Evolutionary conservation across 2,797 vertebrate species (phyloP).

Genomic region (Sebastes dallii): DNA sequence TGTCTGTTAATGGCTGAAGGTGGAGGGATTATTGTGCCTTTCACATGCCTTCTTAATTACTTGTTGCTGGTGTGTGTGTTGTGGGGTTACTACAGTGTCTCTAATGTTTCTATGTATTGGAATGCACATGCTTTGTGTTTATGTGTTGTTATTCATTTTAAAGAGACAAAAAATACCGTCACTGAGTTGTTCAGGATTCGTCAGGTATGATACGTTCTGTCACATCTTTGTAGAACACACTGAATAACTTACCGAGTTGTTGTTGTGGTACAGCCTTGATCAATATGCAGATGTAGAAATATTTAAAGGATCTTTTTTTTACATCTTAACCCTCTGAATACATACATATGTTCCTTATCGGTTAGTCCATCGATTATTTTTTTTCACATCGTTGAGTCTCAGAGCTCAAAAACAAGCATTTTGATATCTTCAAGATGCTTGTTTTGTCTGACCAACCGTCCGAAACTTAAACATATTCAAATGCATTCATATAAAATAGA

Average conservation of each 20-base stretch:
- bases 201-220: not conserved
- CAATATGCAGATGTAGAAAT: not conserved
- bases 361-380: not conserved
- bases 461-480: not conserved
- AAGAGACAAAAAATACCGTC: not conserved
- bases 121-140: not conserved
- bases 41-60: conserved; percentile 64
- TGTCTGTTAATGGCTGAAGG: conserved; percentile 50
- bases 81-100: conserved; percentile 27
- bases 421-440: not conserved
- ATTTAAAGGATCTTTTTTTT: not conserved
- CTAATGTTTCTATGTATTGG: not conserved
- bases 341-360: not conserved
- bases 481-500: not conserved
- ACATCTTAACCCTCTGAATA: not conserved
- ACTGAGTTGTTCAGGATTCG: not conserved
- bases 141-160: not conserved
- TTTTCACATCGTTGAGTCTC: not conserved
- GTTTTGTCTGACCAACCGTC: not conserved
- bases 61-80: conserved; percentile 45
- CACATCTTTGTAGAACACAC: not conserved
- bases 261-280: not conserved
- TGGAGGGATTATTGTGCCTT: conserved; percentile 58
- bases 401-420: not conserved
- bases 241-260: not conserved